Evolutionary conservation across 1,140 invertebrate species (phyloP).

Genomic region (Pissodes strobi): DNA sequence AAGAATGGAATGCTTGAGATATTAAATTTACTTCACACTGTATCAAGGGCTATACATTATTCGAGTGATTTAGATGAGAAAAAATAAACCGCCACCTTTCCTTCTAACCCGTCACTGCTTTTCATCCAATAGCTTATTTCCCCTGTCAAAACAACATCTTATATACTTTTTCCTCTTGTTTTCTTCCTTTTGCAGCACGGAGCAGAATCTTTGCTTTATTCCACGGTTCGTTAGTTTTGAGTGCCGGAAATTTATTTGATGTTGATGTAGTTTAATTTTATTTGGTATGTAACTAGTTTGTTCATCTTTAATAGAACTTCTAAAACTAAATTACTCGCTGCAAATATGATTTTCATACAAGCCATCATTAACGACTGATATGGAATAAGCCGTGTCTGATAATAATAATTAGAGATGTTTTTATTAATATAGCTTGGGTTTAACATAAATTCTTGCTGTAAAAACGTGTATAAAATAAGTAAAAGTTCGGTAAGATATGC

Average conservation of each 20-base stretch:
- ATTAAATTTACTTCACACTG: too few relatives aligned
- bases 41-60: too few relatives aligned
- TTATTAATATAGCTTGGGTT: too few relatives aligned
- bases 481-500: too few relatives aligned
- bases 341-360: too few relatives aligned
- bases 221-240: conserved; percentile 38
- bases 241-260: conserved; percentile 38
- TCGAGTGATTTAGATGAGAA: too few relatives aligned
- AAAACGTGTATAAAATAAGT: too few relatives aligned
- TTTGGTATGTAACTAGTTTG: conserved; percentile 30
- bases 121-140: conserved; percentile 25
- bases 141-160: conserved; percentile 28
- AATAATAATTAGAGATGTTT: too few relatives aligned
- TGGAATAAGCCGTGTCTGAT: too few relatives aligned
- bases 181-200: conserved; percentile 4
- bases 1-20: too few relatives aligned
- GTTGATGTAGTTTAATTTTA: conserved; percentile 38
- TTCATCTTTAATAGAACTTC: conserved; percentile 13
- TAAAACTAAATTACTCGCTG: neutral
- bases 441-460: too few relatives aligned
- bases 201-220: conserved; percentile 36
- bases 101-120: conserved; percentile 23
- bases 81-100: neutral
- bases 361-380: too few relatives aligned
- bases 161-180: conserved; percentile 13